phyloP scores from a whole-genome alignment of 2,113 vertebrate species.

The Otis tarda region DNA sequence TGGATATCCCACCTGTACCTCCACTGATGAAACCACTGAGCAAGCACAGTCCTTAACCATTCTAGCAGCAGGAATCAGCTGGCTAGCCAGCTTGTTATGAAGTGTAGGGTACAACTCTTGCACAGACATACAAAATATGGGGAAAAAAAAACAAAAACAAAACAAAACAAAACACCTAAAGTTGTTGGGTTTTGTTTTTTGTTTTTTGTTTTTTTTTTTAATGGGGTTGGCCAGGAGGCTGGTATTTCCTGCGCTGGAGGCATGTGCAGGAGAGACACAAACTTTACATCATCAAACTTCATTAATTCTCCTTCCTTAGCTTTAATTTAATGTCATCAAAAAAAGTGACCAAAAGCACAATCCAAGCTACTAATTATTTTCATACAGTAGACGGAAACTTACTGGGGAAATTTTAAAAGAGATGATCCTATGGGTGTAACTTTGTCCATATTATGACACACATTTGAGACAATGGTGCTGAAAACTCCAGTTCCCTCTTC shows the following conservation, averaged over 20 bases:
- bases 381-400: background rate
- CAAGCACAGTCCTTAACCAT: background rate
- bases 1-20: background rate
- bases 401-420: background rate
- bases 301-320: background rate
- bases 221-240: background rate
- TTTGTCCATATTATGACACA: background rate
- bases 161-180: no score
- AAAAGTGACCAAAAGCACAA: background rate
- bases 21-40: background rate
- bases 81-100: background rate
- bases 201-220: background rate
- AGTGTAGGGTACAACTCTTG: background rate
- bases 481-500: background rate
- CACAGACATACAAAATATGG: background rate
- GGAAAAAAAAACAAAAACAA: no score
- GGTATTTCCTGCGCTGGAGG: background rate
- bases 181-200: background rate
- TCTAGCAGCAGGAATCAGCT: background rate
- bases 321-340: background rate
- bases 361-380: background rate
- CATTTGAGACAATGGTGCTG: background rate
- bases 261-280: accelerated
- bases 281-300: background rate
- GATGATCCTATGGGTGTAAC: background rate